A percentile compares a stretch with the other conserved stretches of the same genome.
phyloP scores from a whole-genome alignment of 1,140 invertebrate genomes.

The Hesperophylax magnus region DNA sequence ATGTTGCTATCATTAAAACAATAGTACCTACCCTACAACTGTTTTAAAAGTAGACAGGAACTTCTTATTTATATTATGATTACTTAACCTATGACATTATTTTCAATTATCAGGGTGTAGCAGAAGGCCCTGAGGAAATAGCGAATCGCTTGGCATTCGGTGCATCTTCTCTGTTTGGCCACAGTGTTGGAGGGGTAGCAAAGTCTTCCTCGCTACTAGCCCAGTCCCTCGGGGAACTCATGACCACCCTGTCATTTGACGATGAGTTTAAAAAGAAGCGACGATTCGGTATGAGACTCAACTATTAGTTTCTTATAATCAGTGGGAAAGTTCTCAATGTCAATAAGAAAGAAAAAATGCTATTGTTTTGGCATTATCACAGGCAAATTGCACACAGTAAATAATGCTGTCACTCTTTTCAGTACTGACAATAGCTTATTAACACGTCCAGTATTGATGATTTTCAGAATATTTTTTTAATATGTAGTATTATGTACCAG shows the following conservation, averaged over 20 bases:
- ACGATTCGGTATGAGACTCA: conserved; percentile 45
- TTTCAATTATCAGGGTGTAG: conserved; percentile 35
- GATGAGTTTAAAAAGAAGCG: conserved; percentile 78
- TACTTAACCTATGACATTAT: too few relatives aligned
- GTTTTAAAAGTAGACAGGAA: too few relatives aligned
- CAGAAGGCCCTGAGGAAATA: conserved; percentile 55
- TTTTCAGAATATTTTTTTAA: too few relatives aligned
- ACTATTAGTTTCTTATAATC: background rate
- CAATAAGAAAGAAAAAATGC: background rate
- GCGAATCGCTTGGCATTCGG: conserved; percentile 51
- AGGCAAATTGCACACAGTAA: too few relatives aligned
- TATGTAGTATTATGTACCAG: too few relatives aligned
- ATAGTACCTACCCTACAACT: too few relatives aligned
- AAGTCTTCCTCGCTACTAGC: conserved; percentile 47
- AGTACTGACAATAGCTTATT: too few relatives aligned
- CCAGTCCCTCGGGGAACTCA: conserved; percentile 74
- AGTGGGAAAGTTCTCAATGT: background rate
- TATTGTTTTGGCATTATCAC: background rate
- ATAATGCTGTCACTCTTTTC: too few relatives aligned
- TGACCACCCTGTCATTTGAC: conserved; percentile 79
- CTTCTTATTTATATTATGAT: background rate
- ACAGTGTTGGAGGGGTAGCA: conserved; percentile 73
- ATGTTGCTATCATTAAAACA: too few relatives aligned
- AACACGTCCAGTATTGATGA: too few relatives aligned
- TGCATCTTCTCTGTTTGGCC: conserved; percentile 72